A percentile compares a stretch with the other conserved stretches of the same genome.
These are phyloP conservation scores for Loripinus fragilis DNA, from an alignment of 2,888 invertebrate genomes.

Conservation along the genomic window DNA sequence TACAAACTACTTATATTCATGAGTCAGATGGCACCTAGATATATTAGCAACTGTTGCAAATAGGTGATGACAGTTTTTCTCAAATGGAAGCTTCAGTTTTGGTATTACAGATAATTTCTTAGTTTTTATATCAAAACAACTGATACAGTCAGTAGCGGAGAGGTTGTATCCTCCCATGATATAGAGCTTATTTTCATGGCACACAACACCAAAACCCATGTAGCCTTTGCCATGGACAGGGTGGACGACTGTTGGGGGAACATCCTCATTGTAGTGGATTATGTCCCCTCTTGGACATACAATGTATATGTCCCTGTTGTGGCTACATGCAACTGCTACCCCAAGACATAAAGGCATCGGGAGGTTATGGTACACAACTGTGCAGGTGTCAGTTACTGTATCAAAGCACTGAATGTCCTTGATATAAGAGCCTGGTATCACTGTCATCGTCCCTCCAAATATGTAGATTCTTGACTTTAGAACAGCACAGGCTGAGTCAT, in stretches of 20 bases:
- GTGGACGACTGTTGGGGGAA: conserved; percentile 41
- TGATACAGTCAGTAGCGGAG: conserved; percentile 45
- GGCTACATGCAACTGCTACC: conserved; percentile 46
- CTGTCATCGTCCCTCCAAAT: conserved; percentile 67
- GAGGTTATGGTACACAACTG: conserved; percentile 48
- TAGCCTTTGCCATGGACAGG: conserved; percentile 40
- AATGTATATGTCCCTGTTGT: conserved; percentile 49
- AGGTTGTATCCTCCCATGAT: conserved; percentile 58
- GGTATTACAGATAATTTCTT: conserved; percentile 25
- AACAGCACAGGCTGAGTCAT: conserved; percentile 65
- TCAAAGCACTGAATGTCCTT: conserved; percentile 72
- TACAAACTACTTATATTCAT: background rate
- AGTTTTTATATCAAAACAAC: conserved; percentile 47
- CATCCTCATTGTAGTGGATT: conserved; percentile 46
- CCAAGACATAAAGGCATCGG: conserved; percentile 54
- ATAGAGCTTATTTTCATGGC: conserved; percentile 42
- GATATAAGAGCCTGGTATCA: conserved; percentile 63
- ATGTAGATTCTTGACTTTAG: conserved; percentile 64
- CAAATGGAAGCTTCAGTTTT: conserved; percentile 58
- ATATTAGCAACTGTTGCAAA: conserved; percentile 40
- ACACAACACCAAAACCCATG: conserved; percentile 57
- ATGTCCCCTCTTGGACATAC: conserved; percentile 62
- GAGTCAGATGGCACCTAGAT: background rate
- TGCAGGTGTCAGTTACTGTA: conserved; percentile 56
- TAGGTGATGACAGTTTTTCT: conserved; percentile 56